Conservation (phyloP, 1,140 invertebrate genomes). For the Tetramorium alpestre region DNA sequence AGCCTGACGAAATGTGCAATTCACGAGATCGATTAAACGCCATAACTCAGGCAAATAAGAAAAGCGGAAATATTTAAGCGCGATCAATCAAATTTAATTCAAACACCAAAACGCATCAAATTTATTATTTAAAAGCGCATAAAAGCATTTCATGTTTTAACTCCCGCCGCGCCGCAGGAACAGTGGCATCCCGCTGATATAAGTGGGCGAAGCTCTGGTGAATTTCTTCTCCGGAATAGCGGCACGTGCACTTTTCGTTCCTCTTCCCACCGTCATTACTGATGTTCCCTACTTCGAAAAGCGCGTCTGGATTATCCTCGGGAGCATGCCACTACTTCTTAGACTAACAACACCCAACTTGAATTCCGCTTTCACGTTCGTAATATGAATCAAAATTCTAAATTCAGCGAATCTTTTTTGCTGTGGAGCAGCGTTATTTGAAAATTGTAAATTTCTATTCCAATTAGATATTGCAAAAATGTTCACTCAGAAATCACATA, state of each 20-base stretch:
- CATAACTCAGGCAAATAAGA: constrained; percentile 12
- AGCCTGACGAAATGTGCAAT: not conserved
- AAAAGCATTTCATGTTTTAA: constrained; percentile 31
- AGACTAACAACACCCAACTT: constrained; percentile 15
- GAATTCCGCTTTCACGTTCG: not conserved
- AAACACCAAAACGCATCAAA: constrained; percentile 7
- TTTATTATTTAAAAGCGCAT: constrained; percentile 68
- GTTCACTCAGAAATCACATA: not conserved
- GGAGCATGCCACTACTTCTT: constrained; percentile 16
- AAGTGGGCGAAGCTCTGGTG: constrained; percentile 30
- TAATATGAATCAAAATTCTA: constrained; percentile 8
- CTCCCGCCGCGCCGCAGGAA: constrained; percentile 26
- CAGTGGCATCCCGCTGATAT: constrained; percentile 33
- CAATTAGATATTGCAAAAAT: not conserved
- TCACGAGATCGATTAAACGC: not conserved
- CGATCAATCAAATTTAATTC: not conserved
- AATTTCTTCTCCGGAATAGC: constrained; percentile 32
- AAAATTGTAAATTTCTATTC: not conserved
- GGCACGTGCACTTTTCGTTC: constrained; percentile 62
- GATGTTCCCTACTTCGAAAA: constrained; percentile 30
- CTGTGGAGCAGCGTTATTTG: not conserved
- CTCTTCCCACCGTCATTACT: constrained; percentile 56
- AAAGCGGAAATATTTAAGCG: constrained; percentile 35
- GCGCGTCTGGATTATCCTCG: constrained; percentile 42
- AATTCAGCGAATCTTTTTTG: not conserved